Percentiles rank a stretch among this genome's conserved stretches.
Conservation (phyloP, 2,888 invertebrate species). For the Lydus trimaculatus region DNA sequence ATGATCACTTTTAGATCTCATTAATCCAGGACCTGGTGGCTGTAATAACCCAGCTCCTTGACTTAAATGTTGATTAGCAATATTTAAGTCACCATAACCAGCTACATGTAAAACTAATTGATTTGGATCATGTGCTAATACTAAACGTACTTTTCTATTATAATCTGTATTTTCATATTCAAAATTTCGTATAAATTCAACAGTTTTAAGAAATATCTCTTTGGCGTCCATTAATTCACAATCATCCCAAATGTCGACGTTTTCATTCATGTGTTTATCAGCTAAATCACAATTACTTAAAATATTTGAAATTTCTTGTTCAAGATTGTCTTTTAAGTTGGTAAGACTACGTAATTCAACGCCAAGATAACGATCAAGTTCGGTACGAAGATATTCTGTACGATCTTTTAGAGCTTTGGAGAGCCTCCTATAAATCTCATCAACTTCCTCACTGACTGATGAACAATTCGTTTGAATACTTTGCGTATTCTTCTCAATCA, state of each 20-base stretch:
- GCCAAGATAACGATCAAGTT: slow-evolving; percentile 91
- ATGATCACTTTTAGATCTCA: slow-evolving; percentile 94
- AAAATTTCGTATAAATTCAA: slow-evolving; percentile 93
- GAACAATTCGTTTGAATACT: slow-evolving; percentile 89
- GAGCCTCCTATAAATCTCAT: slow-evolving; percentile 88
- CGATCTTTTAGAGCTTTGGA: slow-evolving; percentile 90
- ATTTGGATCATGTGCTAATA: slow-evolving; percentile 92
- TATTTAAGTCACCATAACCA: slow-evolving; percentile 89
- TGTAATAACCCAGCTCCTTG: slow-evolving; percentile 62
- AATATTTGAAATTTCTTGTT: slow-evolving; percentile 94
- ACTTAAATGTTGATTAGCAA: slow-evolving; percentile 63
- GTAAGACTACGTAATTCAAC: slow-evolving; percentile 87
- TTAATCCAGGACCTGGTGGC: slow-evolving; percentile 77
- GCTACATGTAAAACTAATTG: slow-evolving; percentile 87
- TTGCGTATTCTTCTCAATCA: slow-evolving; percentile 88
- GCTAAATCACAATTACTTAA: slow-evolving; percentile 96
- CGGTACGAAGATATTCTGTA: slow-evolving; percentile 83
- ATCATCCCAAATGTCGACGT: slow-evolving; percentile 86
- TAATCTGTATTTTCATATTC: slow-evolving; percentile 94
- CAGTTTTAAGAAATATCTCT: slow-evolving; percentile 94
- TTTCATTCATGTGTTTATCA: slow-evolving; percentile 92
- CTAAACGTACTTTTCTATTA: slow-evolving; percentile 82
- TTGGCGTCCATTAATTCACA: slow-evolving; percentile 94
- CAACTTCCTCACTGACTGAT: slow-evolving; percentile 91
- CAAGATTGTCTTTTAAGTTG: slow-evolving; percentile 90